These are phyloP conservation scores for Volucella bombylans DNA, from an alignment of 2,888 invertebrate species.

Conservation along the genomic window DNA sequence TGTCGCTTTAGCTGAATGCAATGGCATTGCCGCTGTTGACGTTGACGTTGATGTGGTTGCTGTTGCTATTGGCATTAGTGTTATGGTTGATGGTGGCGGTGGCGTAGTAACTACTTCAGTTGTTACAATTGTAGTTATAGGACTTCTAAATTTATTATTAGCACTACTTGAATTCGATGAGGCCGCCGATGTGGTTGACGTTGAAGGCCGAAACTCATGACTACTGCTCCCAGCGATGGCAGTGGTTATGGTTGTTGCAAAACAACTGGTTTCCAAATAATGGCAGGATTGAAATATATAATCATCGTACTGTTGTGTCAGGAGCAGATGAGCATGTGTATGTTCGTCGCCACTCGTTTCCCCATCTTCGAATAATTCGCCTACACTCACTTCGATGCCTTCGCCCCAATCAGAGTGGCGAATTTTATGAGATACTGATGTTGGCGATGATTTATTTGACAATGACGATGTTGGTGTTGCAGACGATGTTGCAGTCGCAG, in stretches of 20 bases:
- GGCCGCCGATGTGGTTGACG: conserved; percentile 77
- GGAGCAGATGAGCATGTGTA: conserved; percentile 39
- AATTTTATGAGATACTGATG: conserved; percentile 81
- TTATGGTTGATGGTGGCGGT: conserved; percentile 65
- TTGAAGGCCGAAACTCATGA: conserved; percentile 81
- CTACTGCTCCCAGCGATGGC: conserved; percentile 82
- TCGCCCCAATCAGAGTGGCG: conserved; percentile 76
- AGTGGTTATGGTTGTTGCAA: conserved; percentile 82
- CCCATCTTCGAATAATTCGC: conserved; percentile 46
- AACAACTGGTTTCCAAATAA: conserved; percentile 82
- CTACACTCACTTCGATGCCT: conserved; percentile 47
- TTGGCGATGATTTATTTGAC: conserved; percentile 76
- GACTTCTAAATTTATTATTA: conserved; percentile 62
- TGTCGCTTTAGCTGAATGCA: conserved; percentile 65
- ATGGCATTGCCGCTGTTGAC: too few relatives aligned
- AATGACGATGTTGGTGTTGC: conserved; percentile 68
- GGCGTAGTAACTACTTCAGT: conserved; percentile 74
- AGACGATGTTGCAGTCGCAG: conserved; percentile 66
- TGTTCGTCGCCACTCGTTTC: conserved; percentile 49
- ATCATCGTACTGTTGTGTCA: conserved; percentile 80
- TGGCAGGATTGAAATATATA: conserved; percentile 82
- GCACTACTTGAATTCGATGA: conserved; percentile 69
- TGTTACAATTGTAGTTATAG: conserved; percentile 45
- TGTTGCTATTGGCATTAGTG: conserved; percentile 25
- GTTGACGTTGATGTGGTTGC: conserved; percentile 18